Base-by-base conservation (phyloP, 2,113 vertebrate species). In the Grammomys surdaster region DNA sequence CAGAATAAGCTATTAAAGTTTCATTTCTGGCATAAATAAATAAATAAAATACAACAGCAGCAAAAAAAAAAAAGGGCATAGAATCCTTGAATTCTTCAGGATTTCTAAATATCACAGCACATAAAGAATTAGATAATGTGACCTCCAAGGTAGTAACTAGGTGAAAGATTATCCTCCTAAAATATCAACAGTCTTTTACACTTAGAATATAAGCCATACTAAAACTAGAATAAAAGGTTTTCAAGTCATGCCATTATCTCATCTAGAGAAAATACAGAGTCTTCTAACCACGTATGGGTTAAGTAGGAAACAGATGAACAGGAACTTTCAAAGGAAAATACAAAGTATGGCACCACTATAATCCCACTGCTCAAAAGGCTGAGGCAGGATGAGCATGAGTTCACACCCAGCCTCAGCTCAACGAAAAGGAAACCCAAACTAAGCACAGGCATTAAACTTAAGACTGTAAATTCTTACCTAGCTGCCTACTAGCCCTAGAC, bases 91-190 rank as follows among this genome's bases (percentile, higher is more conserved):
- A 51, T 78, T 84, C 36, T 67, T 96, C 67, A 81, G 92, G 36
- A 31, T 91, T 56, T 95, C 40, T 78, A 31, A 95, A 94, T 31
- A 14, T 94, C 28, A 82, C 14, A 85, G 70, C 72, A 86, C 78
- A 36, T 33, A 90, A 97, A 89, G 96, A 93, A 31, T 3, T 67
- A 76, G 48, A 92, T 69, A 88, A 89, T 87, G 7, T 93, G 77
- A 95, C 48, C 16, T 88, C 88, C 28, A 90, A 81, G 48, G 77
- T 56, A 86, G 4, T 51, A 94, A 43, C 19, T 40, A 86, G 2
- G 10, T 95, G 33, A 96, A 97, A 88, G 40, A 78, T 87, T 89
- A 89, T 8, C 91, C 92, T 82, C 16, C 78, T 87, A 95, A 97
- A 97, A 43, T 91, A 94, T 85, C 67, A 73, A 65, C 31, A 58